Conservation (phyloP, 2,113 vertebrate genomes). For the Pungitius pungitius region DNA sequence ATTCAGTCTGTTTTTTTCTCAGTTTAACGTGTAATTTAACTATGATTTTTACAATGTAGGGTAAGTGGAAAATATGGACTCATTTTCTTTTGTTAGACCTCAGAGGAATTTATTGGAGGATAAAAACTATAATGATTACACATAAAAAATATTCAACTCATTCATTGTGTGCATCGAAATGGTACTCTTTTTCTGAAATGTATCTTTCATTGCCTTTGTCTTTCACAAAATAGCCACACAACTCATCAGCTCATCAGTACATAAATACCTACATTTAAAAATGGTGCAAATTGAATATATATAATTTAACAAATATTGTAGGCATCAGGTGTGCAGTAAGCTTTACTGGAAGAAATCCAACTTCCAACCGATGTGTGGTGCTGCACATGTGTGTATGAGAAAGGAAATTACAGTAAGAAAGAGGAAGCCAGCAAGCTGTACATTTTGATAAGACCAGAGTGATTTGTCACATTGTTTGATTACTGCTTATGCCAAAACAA, state of each 20-base stretch:
- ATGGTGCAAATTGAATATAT: conserved; percentile 14
- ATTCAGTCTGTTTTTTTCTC: neutral
- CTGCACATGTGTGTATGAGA: neutral
- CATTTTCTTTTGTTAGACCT: neutral
- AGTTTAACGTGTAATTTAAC: conserved; percentile 1
- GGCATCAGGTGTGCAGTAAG: conserved; percentile 21
- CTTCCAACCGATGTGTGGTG: neutral
- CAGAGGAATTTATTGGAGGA: neutral
- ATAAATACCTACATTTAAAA: conserved; percentile 19
- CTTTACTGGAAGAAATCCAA: conserved; percentile 26
- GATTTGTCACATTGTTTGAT: too few relatives aligned
- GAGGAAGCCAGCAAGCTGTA: conserved; percentile 33
- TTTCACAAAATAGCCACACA: neutral
- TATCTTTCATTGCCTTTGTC: neutral
- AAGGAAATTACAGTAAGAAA: conserved; percentile 3
- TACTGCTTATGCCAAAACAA: neutral
- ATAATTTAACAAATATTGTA: conserved; percentile 38
- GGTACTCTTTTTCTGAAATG: neutral
- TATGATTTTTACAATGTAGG: neutral
- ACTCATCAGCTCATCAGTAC: neutral
- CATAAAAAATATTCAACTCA: neutral
- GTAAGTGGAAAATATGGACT: neutral
- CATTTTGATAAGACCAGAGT: too few relatives aligned
- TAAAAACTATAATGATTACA: neutral
- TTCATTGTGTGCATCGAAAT: neutral